Conservation (phyloP, 2,113 vertebrate species). For the Mormoops blainvillei region DNA sequence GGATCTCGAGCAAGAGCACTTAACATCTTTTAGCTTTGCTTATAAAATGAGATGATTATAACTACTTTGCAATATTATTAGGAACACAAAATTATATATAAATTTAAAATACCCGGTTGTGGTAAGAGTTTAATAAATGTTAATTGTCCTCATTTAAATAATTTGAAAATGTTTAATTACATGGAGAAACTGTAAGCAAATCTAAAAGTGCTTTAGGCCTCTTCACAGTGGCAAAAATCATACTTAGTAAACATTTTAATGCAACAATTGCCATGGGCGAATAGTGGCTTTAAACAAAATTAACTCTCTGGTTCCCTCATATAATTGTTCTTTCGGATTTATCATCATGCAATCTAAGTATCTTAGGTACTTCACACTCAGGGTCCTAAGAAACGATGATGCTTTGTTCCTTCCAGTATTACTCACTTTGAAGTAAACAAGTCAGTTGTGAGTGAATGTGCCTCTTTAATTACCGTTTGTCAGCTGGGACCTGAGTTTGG, state of each 20-base stretch:
- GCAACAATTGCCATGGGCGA: not conserved
- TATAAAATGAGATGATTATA: not conserved
- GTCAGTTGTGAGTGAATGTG: not conserved
- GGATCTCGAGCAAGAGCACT: not conserved
- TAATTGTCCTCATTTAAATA: not conserved
- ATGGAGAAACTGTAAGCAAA: not conserved
- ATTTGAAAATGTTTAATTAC: not conserved
- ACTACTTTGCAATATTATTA: not conserved
- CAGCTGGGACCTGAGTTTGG: not conserved
- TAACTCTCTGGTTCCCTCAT: not conserved
- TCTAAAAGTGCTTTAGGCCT: not conserved
- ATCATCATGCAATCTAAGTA: not conserved
- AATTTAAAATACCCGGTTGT: not conserved
- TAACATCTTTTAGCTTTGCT: not conserved
- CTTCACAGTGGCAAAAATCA: not conserved
- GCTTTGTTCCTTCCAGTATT: not conserved
- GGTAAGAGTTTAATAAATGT: not conserved
- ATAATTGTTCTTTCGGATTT: not conserved
- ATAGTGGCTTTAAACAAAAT: not conserved
- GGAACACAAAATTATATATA: not conserved
- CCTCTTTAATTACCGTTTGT: constrained; percentile 48
- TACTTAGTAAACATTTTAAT: not conserved
- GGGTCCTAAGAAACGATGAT: not conserved
- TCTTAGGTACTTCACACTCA: not conserved
- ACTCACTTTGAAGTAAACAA: not conserved